A percentile compares a stretch with the other conserved stretches of the same genome.
These are phyloP conservation scores for Craterocephalus amniculus DNA, from an alignment of 2,797 vertebrate species.

Conservation along the genomic window DNA sequence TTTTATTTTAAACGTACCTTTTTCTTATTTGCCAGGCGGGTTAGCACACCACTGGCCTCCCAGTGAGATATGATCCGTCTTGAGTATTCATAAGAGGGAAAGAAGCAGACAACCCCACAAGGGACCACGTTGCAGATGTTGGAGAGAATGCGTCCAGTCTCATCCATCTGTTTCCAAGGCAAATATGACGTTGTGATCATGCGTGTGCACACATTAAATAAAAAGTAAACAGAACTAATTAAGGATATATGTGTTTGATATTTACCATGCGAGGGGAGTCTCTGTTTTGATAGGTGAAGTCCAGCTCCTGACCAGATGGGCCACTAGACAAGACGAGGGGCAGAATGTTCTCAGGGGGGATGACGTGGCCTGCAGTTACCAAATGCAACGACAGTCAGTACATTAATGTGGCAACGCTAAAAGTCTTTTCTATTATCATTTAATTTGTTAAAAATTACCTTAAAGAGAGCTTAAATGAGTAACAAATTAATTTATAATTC, in stretches of 20 bases:
- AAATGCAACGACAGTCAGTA: neutral
- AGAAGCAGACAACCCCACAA: slow-evolving; percentile 95
- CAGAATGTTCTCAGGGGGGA: slow-evolving; percentile 93
- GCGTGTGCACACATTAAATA: neutral
- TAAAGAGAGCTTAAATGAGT: neutral
- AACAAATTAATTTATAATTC: neutral
- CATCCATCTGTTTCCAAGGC: slow-evolving; percentile 87
- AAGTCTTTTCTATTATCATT: neutral
- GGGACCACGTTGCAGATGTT: slow-evolving; percentile 94
- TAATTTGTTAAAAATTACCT: neutral
- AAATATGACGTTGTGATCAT: neutral
- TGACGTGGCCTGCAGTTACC: slow-evolving; percentile 88
- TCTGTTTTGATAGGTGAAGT: slow-evolving; percentile 93
- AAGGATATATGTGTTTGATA: neutral
- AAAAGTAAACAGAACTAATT: neutral
- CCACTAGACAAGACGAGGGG: slow-evolving; percentile 91
- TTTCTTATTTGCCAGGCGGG: slow-evolving; percentile 87
- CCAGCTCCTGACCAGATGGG: slow-evolving; percentile 92
- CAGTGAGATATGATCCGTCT: slow-evolving; percentile 87
- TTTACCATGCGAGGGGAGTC: slow-evolving; percentile 90
- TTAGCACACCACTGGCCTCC: slow-evolving; percentile 86
- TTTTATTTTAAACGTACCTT: slow-evolving; percentile 81
- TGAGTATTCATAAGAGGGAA: slow-evolving; percentile 94
- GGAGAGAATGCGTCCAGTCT: slow-evolving; percentile 90
- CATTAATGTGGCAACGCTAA: neutral